Evolutionary conservation across 1,140 invertebrate genomes (phyloP).

Genomic region (Ladona fulva): DNA sequence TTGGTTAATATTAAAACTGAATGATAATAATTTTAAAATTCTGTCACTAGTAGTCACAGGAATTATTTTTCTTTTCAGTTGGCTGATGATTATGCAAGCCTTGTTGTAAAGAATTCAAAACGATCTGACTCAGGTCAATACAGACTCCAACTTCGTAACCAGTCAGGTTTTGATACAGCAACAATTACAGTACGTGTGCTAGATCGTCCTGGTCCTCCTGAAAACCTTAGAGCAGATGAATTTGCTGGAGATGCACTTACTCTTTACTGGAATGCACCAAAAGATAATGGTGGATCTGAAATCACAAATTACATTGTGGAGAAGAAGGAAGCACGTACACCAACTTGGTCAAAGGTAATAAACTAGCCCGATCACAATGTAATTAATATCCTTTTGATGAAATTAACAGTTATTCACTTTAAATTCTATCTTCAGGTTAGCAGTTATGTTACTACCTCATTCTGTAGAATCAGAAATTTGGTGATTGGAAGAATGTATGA

Average conservation of each 20-base stretch:
- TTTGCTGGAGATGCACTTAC: conserved; percentile 92
- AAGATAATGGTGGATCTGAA: conserved; percentile 89
- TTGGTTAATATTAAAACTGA: background rate
- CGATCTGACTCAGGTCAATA: conserved; percentile 86
- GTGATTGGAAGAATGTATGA: conserved; percentile 87
- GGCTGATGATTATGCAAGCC: conserved; percentile 73
- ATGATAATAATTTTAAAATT: conserved; percentile 12
- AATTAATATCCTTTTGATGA: background rate
- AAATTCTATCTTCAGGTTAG: conserved; percentile 47
- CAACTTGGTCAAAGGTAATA: conserved; percentile 71
- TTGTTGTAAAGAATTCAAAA: conserved; percentile 87
- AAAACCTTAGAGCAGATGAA: conserved; percentile 81
- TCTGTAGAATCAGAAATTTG: conserved; percentile 82
- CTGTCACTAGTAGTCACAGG: too few relatives aligned
- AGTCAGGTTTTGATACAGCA: conserved; percentile 88
- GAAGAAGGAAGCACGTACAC: conserved; percentile 72
- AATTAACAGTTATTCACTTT: background rate
- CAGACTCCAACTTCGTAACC: conserved; percentile 85
- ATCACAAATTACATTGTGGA: conserved; percentile 96
- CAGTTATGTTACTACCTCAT: conserved; percentile 82
- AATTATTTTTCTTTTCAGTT: conserved; percentile 50
- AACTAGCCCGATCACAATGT: background rate
- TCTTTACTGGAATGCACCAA: conserved; percentile 91
- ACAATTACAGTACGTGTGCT: conserved; percentile 90
- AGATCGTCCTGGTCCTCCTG: conserved; percentile 79